phyloP scores from a whole-genome alignment of 2,888 invertebrate species.

The Aelia acuminata region DNA sequence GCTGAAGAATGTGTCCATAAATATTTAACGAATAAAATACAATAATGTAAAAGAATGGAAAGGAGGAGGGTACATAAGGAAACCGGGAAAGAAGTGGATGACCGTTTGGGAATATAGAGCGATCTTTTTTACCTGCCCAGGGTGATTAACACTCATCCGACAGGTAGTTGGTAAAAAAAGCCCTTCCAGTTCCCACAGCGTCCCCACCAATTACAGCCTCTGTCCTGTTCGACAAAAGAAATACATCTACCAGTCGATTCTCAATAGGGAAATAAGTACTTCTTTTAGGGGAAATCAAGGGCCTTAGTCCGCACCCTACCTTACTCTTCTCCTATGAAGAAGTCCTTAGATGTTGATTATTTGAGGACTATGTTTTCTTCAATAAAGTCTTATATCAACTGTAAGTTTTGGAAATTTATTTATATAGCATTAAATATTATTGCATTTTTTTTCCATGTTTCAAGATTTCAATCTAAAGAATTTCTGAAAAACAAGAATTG shows the following conservation, averaged over 20 bases:
- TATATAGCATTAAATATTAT: no score
- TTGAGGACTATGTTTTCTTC: no score
- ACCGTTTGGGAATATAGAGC: conserved; percentile 36
- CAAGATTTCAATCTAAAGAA: no score
- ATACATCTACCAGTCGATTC: background rate
- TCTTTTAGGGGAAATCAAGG: background rate
- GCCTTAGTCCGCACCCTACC: background rate
- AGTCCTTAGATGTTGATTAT: no score
- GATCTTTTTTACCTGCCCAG: background rate
- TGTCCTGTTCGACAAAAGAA: background rate
- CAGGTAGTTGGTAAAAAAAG: conserved; percentile 8
- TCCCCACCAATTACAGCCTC: background rate
- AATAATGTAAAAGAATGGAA: conserved; percentile 30
- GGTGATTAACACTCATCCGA: conserved; percentile 38
- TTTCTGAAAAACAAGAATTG: no score
- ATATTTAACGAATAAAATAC: conserved; percentile 31
- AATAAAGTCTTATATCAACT: no score
- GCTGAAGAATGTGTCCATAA: background rate
- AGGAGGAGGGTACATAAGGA: background rate
- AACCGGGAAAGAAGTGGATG: background rate
- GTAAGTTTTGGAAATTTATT: no score
- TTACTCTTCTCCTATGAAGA: background rate
- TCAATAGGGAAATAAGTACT: background rate
- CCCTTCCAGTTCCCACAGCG: background rate
- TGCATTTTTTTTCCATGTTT: no score